Conservation (phyloP, 2,113 vertebrate species). For the Cyprinodon brontotheroides region DNA sequence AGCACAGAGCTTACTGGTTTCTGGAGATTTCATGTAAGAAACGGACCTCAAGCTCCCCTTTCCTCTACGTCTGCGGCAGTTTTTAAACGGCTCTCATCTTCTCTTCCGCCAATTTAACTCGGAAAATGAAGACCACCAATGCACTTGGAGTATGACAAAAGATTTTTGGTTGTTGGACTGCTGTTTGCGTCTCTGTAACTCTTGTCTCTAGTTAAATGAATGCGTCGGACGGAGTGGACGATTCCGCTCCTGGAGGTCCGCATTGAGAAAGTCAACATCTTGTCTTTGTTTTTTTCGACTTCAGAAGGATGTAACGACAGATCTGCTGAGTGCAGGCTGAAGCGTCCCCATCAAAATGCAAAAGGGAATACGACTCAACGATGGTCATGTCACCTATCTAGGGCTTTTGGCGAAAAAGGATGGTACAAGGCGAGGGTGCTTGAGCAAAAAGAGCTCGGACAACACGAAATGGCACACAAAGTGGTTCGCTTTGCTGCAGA, state of each 20-base stretch:
- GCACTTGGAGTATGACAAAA: slow-evolving; percentile 58
- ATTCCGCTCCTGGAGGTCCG: slow-evolving; percentile 62
- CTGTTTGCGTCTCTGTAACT: slow-evolving; percentile 49
- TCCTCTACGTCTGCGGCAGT: slow-evolving; percentile 27
- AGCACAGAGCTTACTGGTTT: slow-evolving; percentile 72
- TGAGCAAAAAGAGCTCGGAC: slow-evolving; percentile 96
- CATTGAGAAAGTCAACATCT: slow-evolving; percentile 72
- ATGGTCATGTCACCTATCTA: slow-evolving; percentile 94
- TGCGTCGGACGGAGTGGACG: slow-evolving; percentile 72
- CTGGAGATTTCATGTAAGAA: slow-evolving; percentile 75
- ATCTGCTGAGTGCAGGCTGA: slow-evolving; percentile 45
- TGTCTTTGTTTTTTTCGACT: slow-evolving; percentile 47
- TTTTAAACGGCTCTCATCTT: not conserved
- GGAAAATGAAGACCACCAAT: slow-evolving; percentile 45
- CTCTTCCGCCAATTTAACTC: not conserved
- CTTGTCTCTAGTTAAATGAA: slow-evolving; percentile 65
- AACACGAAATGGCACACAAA: slow-evolving; percentile 97
- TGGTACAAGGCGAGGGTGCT: slow-evolving; percentile 89
- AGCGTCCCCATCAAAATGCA: slow-evolving; percentile 83
- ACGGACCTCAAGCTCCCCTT: slow-evolving; percentile 51
- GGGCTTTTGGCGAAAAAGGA: slow-evolving; percentile 95
- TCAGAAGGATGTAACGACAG: slow-evolving; percentile 65
- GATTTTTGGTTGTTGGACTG: slow-evolving; percentile 71
- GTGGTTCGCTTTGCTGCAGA: slow-evolving; percentile 96
- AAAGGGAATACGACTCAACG: slow-evolving; percentile 95